Evolutionary conservation across 2,797 vertebrate genomes (phyloP), one percentile per base, ranked within the genome.

Genomic region (Chromis chromis): DNA sequence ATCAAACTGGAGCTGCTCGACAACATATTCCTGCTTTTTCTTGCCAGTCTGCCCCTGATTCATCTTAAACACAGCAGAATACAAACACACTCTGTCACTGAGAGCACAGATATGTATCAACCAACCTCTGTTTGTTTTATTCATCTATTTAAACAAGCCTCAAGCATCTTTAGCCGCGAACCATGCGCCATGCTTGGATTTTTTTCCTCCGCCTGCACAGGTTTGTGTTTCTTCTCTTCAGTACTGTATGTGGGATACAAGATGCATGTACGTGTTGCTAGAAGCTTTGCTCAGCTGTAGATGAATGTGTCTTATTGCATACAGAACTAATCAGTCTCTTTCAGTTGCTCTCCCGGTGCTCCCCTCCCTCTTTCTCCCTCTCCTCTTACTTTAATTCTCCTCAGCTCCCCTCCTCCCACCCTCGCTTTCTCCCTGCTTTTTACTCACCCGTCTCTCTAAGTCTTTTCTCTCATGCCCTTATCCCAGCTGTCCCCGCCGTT

Each of bases 261-360:
- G 7, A 39, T 7, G 54, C 24, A 36, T 44, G 22, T 60, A 21
- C 42, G 61, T 12, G n/a, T 58, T 22, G 60, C 66, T 77, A 24
- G 50, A 31, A 50, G 49, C 60, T 44, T 17, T 5, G 5, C 31
- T 76, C 60, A 13, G 56, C 65, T 60, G 6, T 46, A 59, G 65
- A 71, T 79, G 63, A 76, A 63, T 55, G 31, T 36, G 68, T 81
- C 65, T 76, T 40, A 42, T 74, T 87, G 82, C 57, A 76, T 72
- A 64, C 40, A 48, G 36, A 60, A 36, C 66, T 54, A 78, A 87
- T 90, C 83, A 69, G 70, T 74, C 70, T 81, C 67, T 74, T 74
- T 67, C 46, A 65, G 4, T 46, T 33, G 31, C 25, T 66, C 58
- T 60, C 21, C 17, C 22, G 13, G 21, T 19, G 54, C 40, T 61